Evolutionary conservation across 2,113 vertebrate species (phyloP).

Genomic region (Microcebus murinus): DNA sequence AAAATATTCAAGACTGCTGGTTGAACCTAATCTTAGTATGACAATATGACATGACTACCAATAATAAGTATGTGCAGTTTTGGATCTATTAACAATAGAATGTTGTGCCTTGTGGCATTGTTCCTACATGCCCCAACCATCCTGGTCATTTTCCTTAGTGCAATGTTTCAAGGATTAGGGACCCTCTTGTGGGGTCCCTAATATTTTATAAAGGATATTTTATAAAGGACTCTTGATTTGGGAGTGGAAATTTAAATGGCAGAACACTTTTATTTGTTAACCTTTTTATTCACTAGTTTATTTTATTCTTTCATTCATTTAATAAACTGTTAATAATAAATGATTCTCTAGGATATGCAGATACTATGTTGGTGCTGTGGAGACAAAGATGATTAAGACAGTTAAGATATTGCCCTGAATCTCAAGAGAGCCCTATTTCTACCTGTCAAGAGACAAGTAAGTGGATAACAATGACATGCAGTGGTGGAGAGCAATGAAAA

Average conservation of each 20-base stretch:
- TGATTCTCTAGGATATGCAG: neutral
- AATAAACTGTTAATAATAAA: slow-evolving; percentile 4
- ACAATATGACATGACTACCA: neutral
- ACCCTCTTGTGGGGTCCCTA: neutral
- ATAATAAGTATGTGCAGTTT: neutral
- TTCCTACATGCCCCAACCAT: neutral
- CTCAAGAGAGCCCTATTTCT: neutral
- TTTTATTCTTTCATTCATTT: neutral
- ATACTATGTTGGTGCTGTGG: neutral
- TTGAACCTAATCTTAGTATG: neutral
- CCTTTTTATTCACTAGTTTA: neutral
- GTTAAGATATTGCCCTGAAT: neutral
- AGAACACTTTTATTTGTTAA: neutral
- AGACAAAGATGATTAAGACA: neutral
- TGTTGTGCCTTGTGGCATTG: neutral
- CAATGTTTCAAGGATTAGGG: neutral
- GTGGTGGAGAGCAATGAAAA: neutral
- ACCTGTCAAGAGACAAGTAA: neutral
- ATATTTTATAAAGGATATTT: neutral
- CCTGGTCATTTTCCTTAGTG: neutral
- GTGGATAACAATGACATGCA: neutral
- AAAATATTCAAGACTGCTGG: neutral
- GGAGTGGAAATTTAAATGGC: neutral
- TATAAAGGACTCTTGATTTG: neutral
- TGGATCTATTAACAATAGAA: neutral